Conservation (phyloP, 2,888 invertebrate genomes). For the Napeogenes inachia region DNA sequence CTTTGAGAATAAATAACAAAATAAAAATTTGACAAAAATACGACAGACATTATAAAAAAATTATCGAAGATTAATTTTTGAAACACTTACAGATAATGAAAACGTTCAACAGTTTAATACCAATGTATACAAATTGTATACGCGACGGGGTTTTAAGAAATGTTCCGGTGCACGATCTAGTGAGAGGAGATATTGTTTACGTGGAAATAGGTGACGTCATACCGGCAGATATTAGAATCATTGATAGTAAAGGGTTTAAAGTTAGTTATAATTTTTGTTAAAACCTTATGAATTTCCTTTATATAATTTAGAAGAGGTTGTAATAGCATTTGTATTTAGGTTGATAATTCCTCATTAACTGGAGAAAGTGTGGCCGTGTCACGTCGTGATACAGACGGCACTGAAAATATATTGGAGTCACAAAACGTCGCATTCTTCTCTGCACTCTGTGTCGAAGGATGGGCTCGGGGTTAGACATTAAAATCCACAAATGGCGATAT, state of each 20-base stretch:
- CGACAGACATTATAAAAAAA: too few relatives aligned
- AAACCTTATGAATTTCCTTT: too few relatives aligned
- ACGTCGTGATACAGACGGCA: constrained; percentile 90
- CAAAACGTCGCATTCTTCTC: constrained; percentile 96
- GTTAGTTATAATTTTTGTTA: constrained; percentile 34
- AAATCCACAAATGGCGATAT: not conserved
- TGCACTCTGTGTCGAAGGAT: constrained; percentile 95
- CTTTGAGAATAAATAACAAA: too few relatives aligned
- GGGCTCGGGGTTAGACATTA: constrained; percentile 80
- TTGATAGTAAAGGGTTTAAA: constrained; percentile 94
- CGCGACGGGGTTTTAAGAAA: constrained; percentile 89
- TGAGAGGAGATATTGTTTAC: constrained; percentile 92
- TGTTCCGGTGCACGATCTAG: constrained; percentile 91
- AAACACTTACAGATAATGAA: constrained; percentile 88
- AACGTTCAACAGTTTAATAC: constrained; percentile 97
- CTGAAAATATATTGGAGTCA: constrained; percentile 94
- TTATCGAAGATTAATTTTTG: too few relatives aligned
- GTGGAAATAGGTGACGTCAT: constrained; percentile 97
- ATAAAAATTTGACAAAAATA: too few relatives aligned
- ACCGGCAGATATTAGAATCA: constrained; percentile 97
- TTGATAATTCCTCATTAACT: constrained; percentile 89
- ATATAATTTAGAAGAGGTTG: not conserved
- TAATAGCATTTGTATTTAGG: constrained; percentile 9
- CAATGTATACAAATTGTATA: constrained; percentile 91
- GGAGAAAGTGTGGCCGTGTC: constrained; percentile 95